These are phyloP conservation scores for Rhinophrynus dorsalis DNA, from an alignment of 2,797 vertebrate genomes.

Conservation along the genomic window DNA sequence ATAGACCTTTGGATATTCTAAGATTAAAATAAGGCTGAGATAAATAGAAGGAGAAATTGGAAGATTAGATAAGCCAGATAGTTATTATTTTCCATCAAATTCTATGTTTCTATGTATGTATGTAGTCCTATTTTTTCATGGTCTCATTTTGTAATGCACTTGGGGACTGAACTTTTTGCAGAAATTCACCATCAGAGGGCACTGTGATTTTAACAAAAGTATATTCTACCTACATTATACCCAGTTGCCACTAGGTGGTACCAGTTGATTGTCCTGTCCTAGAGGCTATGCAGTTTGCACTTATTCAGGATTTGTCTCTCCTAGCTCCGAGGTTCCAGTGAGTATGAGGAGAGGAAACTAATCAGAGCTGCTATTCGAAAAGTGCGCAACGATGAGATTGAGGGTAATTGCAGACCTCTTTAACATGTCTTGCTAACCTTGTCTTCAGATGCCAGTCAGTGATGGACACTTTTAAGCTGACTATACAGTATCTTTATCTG, in stretches of 20 bases:
- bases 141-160: too few species aligned
- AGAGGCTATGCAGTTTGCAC: neutral
- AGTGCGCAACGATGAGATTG: slow-evolving; percentile 83
- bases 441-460: too few species aligned
- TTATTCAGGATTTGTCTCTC: neutral
- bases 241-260: neutral
- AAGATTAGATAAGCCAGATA: too few species aligned
- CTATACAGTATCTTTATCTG: too few species aligned
- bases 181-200: neutral
- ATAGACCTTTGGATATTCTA: too few species aligned
- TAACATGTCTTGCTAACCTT: too few species aligned
- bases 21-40: too few species aligned
- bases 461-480: too few species aligned
- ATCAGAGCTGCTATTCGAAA: slow-evolving; percentile 90
- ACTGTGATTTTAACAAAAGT: neutral
- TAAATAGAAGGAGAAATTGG: too few species aligned
- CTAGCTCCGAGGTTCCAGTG: slow-evolving; percentile 79
- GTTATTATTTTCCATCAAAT: too few species aligned
- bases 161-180: neutral
- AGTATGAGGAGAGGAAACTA: slow-evolving; percentile 92
- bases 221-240: neutral
- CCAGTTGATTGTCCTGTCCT: neutral
- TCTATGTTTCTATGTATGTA: too few species aligned
- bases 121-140: too few species aligned
- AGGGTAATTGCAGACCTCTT: slow-evolving; percentile 66